A percentile compares a stretch with the other conserved stretches of the same genome.
Conservation (phyloP, 2,888 invertebrate species). For the Agonopterix alstromeriana region DNA sequence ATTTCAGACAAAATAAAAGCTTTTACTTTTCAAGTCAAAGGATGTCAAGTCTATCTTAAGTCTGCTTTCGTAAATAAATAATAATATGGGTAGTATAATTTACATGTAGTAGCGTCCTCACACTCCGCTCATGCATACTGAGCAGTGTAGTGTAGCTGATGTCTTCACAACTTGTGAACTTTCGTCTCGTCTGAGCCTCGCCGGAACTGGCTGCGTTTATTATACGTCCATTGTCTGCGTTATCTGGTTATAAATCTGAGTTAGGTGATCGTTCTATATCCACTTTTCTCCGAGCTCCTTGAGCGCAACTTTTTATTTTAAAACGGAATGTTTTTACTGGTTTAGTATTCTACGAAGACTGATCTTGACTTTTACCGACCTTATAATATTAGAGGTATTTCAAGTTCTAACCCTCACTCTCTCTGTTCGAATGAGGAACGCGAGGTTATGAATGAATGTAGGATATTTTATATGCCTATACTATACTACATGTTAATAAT, state of each 20-base stretch:
- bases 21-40: slow-evolving; percentile 9
- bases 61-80: slow-evolving; percentile 24
- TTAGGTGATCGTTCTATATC: slow-evolving; percentile 42
- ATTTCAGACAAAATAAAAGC: background rate
- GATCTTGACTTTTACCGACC: too few relatives aligned
- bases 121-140: slow-evolving; percentile 52
- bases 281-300: slow-evolving; percentile 17
- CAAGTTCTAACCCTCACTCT: too few relatives aligned
- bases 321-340: too few relatives aligned
- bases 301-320: too few relatives aligned
- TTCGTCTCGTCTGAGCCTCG: slow-evolving; percentile 49
- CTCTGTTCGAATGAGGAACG: too few relatives aligned
- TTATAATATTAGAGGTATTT: too few relatives aligned
- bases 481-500: slow-evolving; percentile 3
- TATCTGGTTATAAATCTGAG: slow-evolving; percentile 49
- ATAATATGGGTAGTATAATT: slow-evolving; percentile 25
- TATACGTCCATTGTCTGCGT: slow-evolving; percentile 54
- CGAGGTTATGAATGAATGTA: slow-evolving; percentile 1
- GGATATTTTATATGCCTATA: slow-evolving; percentile 4
- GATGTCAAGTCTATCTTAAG: slow-evolving; percentile 13
- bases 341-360: too few relatives aligned
- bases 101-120: slow-evolving; percentile 33
- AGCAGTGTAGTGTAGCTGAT: slow-evolving; percentile 40
- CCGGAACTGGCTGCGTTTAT: slow-evolving; percentile 54
- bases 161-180: slow-evolving; percentile 49